Base-by-base conservation (phyloP, 2,888 invertebrate genomes). In the Eupeodes latifasciatus region DNA sequence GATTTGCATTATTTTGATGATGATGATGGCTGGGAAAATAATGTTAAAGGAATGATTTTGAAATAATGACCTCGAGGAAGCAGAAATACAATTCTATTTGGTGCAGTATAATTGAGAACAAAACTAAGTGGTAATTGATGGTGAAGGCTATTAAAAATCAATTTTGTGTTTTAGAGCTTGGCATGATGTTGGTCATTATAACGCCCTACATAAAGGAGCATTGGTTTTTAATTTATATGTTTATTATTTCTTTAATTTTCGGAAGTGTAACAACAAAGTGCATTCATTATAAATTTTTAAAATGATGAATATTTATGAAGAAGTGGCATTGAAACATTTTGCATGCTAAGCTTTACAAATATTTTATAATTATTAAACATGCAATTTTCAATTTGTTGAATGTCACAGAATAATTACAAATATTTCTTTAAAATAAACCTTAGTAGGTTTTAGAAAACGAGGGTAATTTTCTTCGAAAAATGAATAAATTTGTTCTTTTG, bases 141-240 rank as follows among this genome's bases (percentile, higher is more conserved):
- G 57, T 51, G 69, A 11, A 66, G 57, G 51, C 69, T 57, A 80
- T 85, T 81, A 71, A 76, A 71, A 85, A 81, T 76, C 55, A 74
- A 74, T 69, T 27, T 80, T 75, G 61, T 55, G 51, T 40, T 19
- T 40, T 71, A 16, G 75, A 62, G 27, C 51, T 51, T 34, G 40
- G 61, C 74, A n/a, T 19, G 10, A 27, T n/a, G 27, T 57, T 11
- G 57, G 71, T 4, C 27, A 72, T 59, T 57, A 34, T 40, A 27
- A 3, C 11, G 72, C 47, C 47, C 27, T 71, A 14, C 14, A 40
- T 36, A 7, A 47, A 19, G 69, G 36, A 53, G 19, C 27, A 34
- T 67, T 71, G 36, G 36, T n/a, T 53, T 51, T 5, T 71, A 55
- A 71, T 71, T 55, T 55, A 55, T 71, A 14, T 36, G 27, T 66